Base-by-base conservation (phyloP, 37 sponge, comb jelly and placozoan species). In the Aplysina aerophoba region DNA sequence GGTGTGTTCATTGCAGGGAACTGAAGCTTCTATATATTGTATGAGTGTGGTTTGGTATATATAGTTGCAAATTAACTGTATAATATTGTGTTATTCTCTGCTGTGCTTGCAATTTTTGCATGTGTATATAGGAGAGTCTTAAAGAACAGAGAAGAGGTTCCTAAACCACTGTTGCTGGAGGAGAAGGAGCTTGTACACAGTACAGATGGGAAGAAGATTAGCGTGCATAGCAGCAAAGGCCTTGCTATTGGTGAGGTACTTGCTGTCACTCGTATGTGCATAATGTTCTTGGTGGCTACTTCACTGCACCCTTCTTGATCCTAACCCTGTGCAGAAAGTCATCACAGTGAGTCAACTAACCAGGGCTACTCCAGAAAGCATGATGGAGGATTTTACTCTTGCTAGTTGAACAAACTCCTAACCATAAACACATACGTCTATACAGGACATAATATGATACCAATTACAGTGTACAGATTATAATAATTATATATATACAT, bases 321-420 rank as follows among this genome's bases (percentile, higher is more conserved):
- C 11, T 63, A 58, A n/a, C 65, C 11, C 11, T 63, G 65, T 79
- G 35, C 67, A 91, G 96, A 93, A 85, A 92, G 98, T 75, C 98
- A 97, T 56, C 98, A 97, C 81, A 88, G 87, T 17, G 92, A 95
- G 39, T 92, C 91, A 35, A 99, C 99, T 0, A 99, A 99, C 85
- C 90, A 91, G 35, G 99, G 99, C 16, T 99, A 95, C 82, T 99
- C 99, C 2, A 79, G 99, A 58, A 99, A 99, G 85, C 86, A 88
- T 81, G 97, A 99, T 84, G 99, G 99, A 35, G 99, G 97, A 20
- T 99, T 99, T 69, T 99, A 91, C 81, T 91, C 97, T 21, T 71
- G 73, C 37, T 71, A 11, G 5, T 13, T 22, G 27, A 14, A n/a
- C n/a, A n/a, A 8, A 44, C 50, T 44, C 50, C 50, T 44, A 44